Conservation (phyloP, 2,888 invertebrate genomes). For the Folsomia candida region DNA sequence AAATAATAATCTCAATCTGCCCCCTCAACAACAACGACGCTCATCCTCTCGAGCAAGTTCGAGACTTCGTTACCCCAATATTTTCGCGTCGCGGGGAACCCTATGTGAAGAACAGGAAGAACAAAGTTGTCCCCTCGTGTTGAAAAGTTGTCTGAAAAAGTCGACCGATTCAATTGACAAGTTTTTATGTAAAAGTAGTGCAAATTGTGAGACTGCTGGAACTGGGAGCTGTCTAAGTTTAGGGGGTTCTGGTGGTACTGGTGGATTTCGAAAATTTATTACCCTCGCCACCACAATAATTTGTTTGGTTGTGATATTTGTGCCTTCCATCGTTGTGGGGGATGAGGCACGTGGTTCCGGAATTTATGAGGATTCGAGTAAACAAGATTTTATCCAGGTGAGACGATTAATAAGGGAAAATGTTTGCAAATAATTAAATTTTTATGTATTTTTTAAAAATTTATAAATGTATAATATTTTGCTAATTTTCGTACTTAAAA, state of each 20-base stretch:
- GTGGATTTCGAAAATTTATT: background rate
- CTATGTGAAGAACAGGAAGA: background rate
- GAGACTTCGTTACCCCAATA: background rate
- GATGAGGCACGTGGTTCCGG: too few species aligned
- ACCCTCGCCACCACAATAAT: background rate
- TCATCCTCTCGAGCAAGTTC: background rate
- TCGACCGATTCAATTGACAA: background rate
- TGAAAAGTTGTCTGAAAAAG: background rate
- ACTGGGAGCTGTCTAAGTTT: background rate
- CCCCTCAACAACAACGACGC: background rate
- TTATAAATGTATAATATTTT: background rate
- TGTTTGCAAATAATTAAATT: too few species aligned
- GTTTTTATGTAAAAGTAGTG: background rate
- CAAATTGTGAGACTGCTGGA: background rate
- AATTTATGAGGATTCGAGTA: too few species aligned
- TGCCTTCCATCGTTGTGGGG: background rate
- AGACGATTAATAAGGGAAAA: too few species aligned
- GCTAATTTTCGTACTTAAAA: too few species aligned
- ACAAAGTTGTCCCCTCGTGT: background rate
- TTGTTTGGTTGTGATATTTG: background rate
- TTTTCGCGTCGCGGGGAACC: background rate
- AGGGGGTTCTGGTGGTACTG: background rate
- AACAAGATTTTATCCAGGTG: constrained; percentile 1
- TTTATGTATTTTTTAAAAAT: background rate
- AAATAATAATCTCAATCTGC: background rate